phyloP scores from a whole-genome alignment of 2,888 invertebrate species.

The Torymus texanus region DNA sequence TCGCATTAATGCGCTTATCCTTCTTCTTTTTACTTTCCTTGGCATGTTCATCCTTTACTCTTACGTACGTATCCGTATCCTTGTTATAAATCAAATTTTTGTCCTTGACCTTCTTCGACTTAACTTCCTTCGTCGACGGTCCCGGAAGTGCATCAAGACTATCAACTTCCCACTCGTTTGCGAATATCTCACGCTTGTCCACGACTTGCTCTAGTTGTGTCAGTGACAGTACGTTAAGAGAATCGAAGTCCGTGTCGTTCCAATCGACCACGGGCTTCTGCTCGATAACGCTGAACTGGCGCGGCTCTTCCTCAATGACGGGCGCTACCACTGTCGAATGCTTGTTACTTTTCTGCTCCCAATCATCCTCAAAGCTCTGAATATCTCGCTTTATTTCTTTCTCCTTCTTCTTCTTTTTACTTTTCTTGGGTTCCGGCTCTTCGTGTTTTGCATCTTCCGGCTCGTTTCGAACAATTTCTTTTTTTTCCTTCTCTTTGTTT shows the following conservation, averaged over 20 bases:
- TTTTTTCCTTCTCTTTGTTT: constrained; percentile 32
- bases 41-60: constrained; percentile 64
- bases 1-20: constrained; percentile 64
- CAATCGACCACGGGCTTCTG: constrained; percentile 61
- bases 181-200: constrained; percentile 60
- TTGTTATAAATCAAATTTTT: constrained; percentile 70
- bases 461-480: constrained; percentile 46
- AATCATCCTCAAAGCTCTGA: constrained; percentile 63
- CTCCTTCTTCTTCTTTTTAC: constrained; percentile 55
- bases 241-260: constrained; percentile 69
- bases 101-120: constrained; percentile 63
- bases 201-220: constrained; percentile 69
- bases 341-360: constrained; percentile 61
- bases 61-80: constrained; percentile 70
- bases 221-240: constrained; percentile 68
- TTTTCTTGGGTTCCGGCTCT: constrained; percentile 34
- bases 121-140: constrained; percentile 23
- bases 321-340: constrained; percentile 21
- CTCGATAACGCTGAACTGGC: constrained; percentile 29
- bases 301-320: constrained; percentile 20
- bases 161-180: constrained; percentile 73
- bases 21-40: constrained; percentile 64
- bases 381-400: constrained; percentile 50
- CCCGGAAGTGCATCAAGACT: constrained; percentile 68
- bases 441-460: constrained; percentile 43